Evolutionary conservation across 2,113 vertebrate species (phyloP).

Genomic region (Poeciliopsis prolifica): DNA sequence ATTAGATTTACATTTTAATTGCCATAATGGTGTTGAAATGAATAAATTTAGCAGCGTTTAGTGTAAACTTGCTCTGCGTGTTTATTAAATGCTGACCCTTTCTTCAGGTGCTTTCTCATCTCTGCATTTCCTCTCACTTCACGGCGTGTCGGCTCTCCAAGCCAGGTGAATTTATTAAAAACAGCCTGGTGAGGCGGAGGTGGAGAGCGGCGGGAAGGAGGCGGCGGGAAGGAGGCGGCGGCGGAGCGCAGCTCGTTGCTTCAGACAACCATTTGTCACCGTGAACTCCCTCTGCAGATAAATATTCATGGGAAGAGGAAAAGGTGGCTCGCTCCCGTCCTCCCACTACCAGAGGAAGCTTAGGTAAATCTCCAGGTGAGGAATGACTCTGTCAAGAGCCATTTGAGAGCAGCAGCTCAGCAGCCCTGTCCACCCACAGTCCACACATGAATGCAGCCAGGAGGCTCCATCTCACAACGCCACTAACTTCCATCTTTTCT

Average conservation of each 20-base stretch:
- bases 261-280: slow-evolving; percentile 63
- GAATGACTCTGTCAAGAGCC: slow-evolving; percentile 77
- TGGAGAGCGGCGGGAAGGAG: slow-evolving; percentile 34
- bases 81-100: neutral
- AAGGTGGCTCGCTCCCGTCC: slow-evolving; percentile 60
- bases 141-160: neutral
- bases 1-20: neutral
- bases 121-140: neutral
- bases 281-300: slow-evolving; percentile 62
- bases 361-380: slow-evolving; percentile 73
- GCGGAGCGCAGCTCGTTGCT: slow-evolving; percentile 56
- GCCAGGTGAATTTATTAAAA: slow-evolving; percentile 12
- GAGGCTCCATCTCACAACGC: slow-evolving; percentile 28
- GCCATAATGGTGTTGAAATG: neutral
- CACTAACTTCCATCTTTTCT: slow-evolving; percentile 29
- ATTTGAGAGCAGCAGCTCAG: slow-evolving; percentile 74
- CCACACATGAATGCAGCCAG: slow-evolving; percentile 58
- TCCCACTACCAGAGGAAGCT: slow-evolving; percentile 53
- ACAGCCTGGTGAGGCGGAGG: neutral
- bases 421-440: slow-evolving; percentile 65
- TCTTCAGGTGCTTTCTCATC: neutral
- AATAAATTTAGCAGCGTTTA: neutral
- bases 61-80: neutral
- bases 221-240: slow-evolving; percentile 50
- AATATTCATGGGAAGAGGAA: slow-evolving; percentile 76